phyloP scores from a whole-genome alignment of 2,797 vertebrate species.

The Agapornis canus region DNA sequence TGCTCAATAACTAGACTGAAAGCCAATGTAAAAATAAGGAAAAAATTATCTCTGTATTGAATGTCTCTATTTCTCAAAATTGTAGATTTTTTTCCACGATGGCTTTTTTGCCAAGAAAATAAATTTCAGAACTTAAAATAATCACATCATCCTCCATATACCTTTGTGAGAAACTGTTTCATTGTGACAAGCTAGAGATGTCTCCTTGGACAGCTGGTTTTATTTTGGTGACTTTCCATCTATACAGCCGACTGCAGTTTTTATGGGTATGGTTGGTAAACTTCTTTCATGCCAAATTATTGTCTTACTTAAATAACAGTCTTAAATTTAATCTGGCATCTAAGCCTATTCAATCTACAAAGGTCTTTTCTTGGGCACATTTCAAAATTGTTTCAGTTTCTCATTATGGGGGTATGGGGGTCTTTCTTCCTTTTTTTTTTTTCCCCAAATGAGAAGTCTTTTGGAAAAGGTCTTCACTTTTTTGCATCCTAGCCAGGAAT shows the following conservation, averaged over 20 bases:
- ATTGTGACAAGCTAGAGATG: neutral
- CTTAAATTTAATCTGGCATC: constrained; percentile 25
- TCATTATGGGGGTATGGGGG: neutral
- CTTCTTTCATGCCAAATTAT: constrained; percentile 13
- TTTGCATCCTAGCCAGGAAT: constrained; percentile 17
- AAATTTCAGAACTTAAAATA: constrained; percentile 5
- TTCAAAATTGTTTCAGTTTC: constrained; percentile 16
- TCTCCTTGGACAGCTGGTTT: constrained; percentile 27
- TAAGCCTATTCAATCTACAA: neutral
- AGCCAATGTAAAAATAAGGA: constrained; percentile 13
- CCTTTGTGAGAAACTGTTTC: neutral
- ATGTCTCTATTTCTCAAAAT: neutral
- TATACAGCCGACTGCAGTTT: constrained; percentile 21
- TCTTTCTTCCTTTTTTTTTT: neutral
- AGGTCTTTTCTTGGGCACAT: constrained; percentile 3
- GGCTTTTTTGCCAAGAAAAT: neutral
- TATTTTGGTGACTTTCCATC: constrained; percentile 42
- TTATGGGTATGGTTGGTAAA: constrained; percentile 37
- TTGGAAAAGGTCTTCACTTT: constrained; percentile 31
- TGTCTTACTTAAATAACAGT: neutral
- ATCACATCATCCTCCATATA: neutral
- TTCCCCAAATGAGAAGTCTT: neutral
- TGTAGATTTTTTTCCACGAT: neutral
- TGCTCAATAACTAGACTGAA: neutral
- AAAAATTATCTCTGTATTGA: neutral